Evolutionary conservation across 2,113 vertebrate species (phyloP), one percentile per base, ranked within the genome.

Genomic region (Lasiurus cinereus): DNA sequence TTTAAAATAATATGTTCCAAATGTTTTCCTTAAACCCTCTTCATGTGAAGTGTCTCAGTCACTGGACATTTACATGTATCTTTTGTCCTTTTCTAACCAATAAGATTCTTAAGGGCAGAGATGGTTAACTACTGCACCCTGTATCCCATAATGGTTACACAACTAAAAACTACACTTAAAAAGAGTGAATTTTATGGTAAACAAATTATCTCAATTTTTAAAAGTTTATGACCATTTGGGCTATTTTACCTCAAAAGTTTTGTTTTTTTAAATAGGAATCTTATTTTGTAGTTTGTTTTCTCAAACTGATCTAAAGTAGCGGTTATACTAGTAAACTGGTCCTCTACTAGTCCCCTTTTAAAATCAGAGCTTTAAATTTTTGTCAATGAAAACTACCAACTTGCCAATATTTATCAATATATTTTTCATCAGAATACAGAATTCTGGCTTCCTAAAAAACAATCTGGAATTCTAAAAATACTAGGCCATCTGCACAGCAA

Each of bases 131-230:
- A 66, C 52, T 54, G 11, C 2, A 15, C 16, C 14, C 8, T 80
- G 18, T 54, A 27, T 52, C 31, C 15, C 27, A 39, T 24, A 77
- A 96, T 73, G 27, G 50, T 22, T 89, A 3, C 10, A 76, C 56
- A 83, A 54, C 14, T 52, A 84, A 95, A 92, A 84, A 36, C 27
- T 46, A 78, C 36, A 79, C 22, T 33, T 78, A 80, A 46, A 76
- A 78, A 82, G 27, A 27, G 7, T 88, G 54, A 88, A 79, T 94
- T 88, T 77, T 90, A 87, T 33, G 1, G 13, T 36, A 79, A 50
- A 21, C 31, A 94, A 88, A 84, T 90, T 80, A 83, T 33, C 64
- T 89, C 48, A 69, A 43, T 67, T 90, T 96, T 94, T 31, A 16
- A 16, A 95, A 52, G 7, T 43, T 85, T 91, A 83, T 77, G 31